Evolutionary conservation across 2,888 invertebrate genomes (phyloP).

Genomic region (Drosophila barbarae): DNA sequence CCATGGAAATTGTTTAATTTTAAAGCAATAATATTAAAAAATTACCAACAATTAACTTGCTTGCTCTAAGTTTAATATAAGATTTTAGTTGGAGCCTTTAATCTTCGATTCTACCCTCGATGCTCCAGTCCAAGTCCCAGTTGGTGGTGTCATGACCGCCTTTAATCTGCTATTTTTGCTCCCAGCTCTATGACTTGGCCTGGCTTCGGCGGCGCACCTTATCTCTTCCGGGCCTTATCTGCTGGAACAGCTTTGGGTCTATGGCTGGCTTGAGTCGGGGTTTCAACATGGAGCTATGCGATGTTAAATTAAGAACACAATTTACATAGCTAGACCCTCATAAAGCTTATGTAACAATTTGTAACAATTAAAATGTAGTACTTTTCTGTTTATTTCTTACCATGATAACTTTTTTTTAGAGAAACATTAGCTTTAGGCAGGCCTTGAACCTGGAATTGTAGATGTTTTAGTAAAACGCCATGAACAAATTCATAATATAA

Average conservation of each 20-base stretch:
- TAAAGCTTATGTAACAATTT: background rate
- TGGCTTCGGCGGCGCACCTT: conserved; percentile 11
- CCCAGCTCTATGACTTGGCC: background rate
- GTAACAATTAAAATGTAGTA: too few relatives aligned
- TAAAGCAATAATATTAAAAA: too few relatives aligned
- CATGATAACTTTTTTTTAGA: too few relatives aligned
- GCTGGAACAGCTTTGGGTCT: conserved; percentile 13
- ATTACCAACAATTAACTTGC: too few relatives aligned
- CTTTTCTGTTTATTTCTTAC: too few relatives aligned
- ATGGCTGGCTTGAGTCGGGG: conserved; percentile 1
- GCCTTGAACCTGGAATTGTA: too few relatives aligned
- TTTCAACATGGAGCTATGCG: conserved; percentile 17
- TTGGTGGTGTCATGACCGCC: conserved; percentile 38
- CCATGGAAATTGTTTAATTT: background rate
- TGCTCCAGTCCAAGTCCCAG: conserved; percentile 25
- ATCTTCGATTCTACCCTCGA: conserved; percentile 9
- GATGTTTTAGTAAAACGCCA: conserved; percentile 17
- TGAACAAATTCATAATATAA: conserved; percentile 67
- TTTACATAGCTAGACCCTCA: background rate
- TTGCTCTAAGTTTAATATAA: background rate
- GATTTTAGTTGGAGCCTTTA: background rate
- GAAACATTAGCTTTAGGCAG: too few relatives aligned
- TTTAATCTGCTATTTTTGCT: conserved; percentile 42
- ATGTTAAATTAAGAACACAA: conserved; percentile 12
- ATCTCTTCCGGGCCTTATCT: conserved; percentile 35